phyloP scores from a whole-genome alignment of 2,113 vertebrate species.

The Sula dactylatra region DNA sequence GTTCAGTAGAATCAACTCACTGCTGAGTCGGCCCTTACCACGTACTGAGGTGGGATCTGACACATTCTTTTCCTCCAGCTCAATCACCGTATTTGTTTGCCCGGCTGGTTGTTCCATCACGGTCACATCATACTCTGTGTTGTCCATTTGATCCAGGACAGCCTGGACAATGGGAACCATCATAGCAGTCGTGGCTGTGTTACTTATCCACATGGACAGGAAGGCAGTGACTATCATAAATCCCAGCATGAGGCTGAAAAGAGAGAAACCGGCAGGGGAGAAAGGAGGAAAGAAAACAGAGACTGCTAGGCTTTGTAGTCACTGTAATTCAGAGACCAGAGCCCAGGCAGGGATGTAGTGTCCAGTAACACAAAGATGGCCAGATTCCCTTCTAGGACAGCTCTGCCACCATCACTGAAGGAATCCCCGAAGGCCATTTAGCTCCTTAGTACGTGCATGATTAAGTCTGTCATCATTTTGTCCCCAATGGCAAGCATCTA shows the following conservation, averaged over 20 bases:
- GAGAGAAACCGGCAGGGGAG: not conserved
- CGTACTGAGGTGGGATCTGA: not conserved
- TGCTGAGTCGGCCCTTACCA: constrained; percentile 6
- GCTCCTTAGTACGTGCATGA: not conserved
- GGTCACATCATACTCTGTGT: constrained; percentile 35
- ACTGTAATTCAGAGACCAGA: not conserved
- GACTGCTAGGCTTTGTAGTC: not conserved
- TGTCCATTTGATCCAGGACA: constrained; percentile 84
- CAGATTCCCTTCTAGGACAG: not conserved
- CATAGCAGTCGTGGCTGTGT: constrained; percentile 96
- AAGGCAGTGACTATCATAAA: constrained; percentile 94
- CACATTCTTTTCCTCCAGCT: constrained; percentile 58
- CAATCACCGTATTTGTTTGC: constrained; percentile 26
- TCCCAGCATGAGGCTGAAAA: constrained; percentile 89
- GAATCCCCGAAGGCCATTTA: not conserved
- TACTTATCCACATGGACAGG: constrained; percentile 99
- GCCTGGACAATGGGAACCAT: constrained; percentile 97
- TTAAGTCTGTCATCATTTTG: not conserved
- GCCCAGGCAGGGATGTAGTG: not conserved
- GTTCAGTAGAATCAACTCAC: not conserved
- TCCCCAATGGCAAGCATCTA: not conserved
- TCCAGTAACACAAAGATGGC: not conserved
- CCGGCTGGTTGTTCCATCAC: not conserved
- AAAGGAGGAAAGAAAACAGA: not conserved
- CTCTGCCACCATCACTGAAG: not conserved